Percentiles rank a stretch among this genome's conserved stretches.
Evolutionary conservation across 2,113 vertebrate species (phyloP).

Genomic region (Corythornis cristatus): DNA sequence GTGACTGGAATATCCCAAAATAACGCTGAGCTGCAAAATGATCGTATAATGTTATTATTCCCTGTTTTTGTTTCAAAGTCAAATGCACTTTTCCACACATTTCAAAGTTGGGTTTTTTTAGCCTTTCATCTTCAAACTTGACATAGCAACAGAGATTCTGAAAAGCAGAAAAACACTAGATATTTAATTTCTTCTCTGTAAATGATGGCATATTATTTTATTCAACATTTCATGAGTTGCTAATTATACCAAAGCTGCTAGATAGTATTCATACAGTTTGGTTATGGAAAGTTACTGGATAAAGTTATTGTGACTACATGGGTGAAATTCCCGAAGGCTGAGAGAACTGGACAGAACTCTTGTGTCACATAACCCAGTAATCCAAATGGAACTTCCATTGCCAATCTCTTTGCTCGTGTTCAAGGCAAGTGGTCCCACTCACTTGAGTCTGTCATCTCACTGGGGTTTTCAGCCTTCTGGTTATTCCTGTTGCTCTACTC

Average conservation of each 20-base stretch:
- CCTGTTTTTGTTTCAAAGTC: neutral
- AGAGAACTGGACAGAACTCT: neutral
- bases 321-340: neutral
- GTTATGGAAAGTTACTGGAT: neutral
- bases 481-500: neutral
- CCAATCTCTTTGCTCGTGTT: neutral
- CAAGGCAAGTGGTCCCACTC: neutral
- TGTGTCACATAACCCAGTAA: neutral
- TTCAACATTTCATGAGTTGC: neutral
- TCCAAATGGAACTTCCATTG: neutral
- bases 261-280: neutral
- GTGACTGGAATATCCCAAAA: slow-evolving; percentile 88
- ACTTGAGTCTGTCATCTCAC: neutral
- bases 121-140: neutral
- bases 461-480: neutral
- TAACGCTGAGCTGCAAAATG: slow-evolving; percentile 78
- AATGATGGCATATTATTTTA: neutral
- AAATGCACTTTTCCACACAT: neutral
- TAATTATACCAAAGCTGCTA: neutral
- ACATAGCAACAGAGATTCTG: neutral
- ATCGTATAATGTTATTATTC: neutral
- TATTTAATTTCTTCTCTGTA: neutral
- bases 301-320: neutral
- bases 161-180: neutral
- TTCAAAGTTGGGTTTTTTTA: neutral